Conservation (phyloP, 2,797 vertebrate species). For the Pachyuromys duprasi region DNA sequence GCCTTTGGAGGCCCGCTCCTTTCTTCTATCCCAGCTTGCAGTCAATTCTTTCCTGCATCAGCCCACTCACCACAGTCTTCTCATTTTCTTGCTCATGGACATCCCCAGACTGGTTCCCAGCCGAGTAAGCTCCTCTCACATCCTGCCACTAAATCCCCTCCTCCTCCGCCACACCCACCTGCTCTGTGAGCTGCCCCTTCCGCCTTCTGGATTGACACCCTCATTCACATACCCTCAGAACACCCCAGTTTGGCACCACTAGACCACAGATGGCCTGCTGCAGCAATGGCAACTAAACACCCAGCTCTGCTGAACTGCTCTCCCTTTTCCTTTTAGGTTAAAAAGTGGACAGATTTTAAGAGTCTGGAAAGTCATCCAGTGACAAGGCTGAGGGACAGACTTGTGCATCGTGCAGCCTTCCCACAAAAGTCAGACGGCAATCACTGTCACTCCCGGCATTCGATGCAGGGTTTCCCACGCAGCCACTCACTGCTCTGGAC, state of each 20-base stretch:
- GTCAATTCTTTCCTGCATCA: neutral
- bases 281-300: neutral
- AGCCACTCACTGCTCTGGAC: neutral
- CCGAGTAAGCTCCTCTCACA: neutral
- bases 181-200: slow-evolving; percentile 20
- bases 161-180: slow-evolving; percentile 21
- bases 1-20: neutral
- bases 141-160: slow-evolving; percentile 18
- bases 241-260: neutral
- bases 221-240: neutral
- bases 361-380: slow-evolving; percentile 9
- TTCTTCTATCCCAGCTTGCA: neutral
- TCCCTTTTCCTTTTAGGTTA: slow-evolving; percentile 60
- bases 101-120: neutral
- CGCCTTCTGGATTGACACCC: neutral
- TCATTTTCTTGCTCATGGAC: neutral
- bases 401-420: neutral
- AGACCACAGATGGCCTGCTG: neutral
- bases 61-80: neutral
- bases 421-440: neutral
- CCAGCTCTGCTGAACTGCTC: neutral
- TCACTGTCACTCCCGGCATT: neutral
- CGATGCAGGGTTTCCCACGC: neutral
- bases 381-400: neutral
- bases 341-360: neutral